Conservation (phyloP, 2,797 vertebrate species). For the Myotis pilosus region DNA sequence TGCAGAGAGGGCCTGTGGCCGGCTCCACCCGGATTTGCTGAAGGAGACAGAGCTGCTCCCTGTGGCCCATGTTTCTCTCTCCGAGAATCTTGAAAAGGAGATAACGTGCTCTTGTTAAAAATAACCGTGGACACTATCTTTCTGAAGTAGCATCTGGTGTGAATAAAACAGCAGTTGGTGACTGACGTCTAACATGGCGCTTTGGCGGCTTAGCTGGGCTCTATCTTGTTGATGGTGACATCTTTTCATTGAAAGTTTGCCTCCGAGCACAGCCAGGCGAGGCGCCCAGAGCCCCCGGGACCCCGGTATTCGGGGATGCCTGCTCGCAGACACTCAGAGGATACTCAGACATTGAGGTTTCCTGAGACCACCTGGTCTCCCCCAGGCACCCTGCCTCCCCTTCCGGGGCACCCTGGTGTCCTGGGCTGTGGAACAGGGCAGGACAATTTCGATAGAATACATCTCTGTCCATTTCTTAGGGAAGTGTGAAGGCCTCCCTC, state of each 20-base stretch:
- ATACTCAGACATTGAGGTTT: neutral
- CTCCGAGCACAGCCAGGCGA: neutral
- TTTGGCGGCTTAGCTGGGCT: slow-evolving; percentile 56
- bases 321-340: neutral
- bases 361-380: too few species aligned
- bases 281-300: neutral
- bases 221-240: slow-evolving; percentile 53
- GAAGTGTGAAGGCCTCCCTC: neutral
- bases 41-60: slow-evolving; percentile 53
- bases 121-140: neutral
- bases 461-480: neutral
- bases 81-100: slow-evolving; percentile 5
- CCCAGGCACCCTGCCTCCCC: neutral
- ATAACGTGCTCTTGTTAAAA: neutral
- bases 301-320: neutral
- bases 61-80: neutral
- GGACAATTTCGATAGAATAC: neutral
- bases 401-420: too few species aligned
- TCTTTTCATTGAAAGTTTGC: neutral
- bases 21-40: neutral
- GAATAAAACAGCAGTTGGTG: slow-evolving; percentile 14
- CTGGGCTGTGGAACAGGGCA: fast-evolving
- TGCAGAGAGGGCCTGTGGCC: neutral
- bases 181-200: neutral
- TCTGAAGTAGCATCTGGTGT: neutral